Percentiles rank a stretch among this genome's conserved stretches.
Conservation (phyloP, 1,140 invertebrate genomes). For the Manduca sexta region DNA sequence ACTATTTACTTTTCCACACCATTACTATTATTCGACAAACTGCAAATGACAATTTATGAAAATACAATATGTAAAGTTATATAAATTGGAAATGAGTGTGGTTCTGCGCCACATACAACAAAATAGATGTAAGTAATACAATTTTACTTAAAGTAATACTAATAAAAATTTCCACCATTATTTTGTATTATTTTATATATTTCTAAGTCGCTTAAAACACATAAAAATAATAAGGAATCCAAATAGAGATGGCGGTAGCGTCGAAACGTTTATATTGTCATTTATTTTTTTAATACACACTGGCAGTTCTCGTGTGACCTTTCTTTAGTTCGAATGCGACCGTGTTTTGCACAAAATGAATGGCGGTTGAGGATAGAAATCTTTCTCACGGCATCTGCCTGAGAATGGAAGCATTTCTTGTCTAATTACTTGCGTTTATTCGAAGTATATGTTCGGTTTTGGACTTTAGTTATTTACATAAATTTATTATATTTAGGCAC, state of each 20-base stretch:
- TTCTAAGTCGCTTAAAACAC: neutral
- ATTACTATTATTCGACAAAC: no score
- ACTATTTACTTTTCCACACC: no score
- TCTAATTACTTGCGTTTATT: neutral
- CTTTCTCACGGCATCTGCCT: conserved; percentile 57
- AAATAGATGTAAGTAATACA: no score
- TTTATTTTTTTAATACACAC: conserved; percentile 23
- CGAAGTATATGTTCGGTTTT: neutral
- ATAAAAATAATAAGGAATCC: no score
- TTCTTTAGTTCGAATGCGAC: conserved; percentile 29
- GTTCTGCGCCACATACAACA: no score
- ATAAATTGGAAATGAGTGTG: no score
- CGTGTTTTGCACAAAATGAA: conserved; percentile 55
- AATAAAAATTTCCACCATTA: no score
- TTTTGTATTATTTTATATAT: neutral
- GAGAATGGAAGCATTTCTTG: conserved; percentile 35
- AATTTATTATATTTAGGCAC: no score
- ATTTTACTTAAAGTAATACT: neutral
- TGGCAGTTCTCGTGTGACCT: conserved; percentile 55
- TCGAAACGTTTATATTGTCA: conserved; percentile 13
- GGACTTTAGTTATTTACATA: no score
- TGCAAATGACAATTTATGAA: no score
- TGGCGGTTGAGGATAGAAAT: conserved; percentile 51
- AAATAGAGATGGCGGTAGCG: neutral
- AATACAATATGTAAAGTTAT: no score